Percentiles rank a stretch among this genome's conserved stretches.
Evolutionary conservation across 2,888 invertebrate genomes (phyloP).

Genomic region (Xylophagus ater): DNA sequence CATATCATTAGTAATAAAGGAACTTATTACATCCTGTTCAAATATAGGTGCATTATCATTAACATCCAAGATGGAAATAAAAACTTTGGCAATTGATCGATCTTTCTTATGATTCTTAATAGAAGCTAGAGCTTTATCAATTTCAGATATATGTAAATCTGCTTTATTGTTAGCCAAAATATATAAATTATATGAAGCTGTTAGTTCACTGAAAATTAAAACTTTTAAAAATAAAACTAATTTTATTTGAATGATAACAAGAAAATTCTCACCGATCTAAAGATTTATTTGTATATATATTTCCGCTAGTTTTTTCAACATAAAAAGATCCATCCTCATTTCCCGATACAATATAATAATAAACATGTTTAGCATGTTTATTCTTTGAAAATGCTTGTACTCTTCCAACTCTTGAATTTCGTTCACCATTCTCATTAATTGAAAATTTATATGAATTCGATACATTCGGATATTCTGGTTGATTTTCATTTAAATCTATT

Average conservation of each 20-base stretch:
- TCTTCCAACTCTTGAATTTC: slow-evolving; percentile 50
- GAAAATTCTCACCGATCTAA: slow-evolving; percentile 56
- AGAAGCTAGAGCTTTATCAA: slow-evolving; percentile 40
- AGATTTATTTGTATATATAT: slow-evolving; percentile 63
- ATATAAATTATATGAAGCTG: slow-evolving; percentile 60
- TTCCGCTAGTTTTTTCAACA: slow-evolving; percentile 69
- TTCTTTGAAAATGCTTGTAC: slow-evolving; percentile 47
- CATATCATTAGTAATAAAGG: background rate
- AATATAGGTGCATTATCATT: slow-evolving; percentile 79
- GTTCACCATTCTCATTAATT: slow-evolving; percentile 57
- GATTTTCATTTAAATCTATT: slow-evolving; percentile 71
- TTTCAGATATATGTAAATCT: slow-evolving; percentile 50
- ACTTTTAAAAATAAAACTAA: background rate
- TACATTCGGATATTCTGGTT: slow-evolving; percentile 59
- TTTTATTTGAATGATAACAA: background rate
- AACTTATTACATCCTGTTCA: slow-evolving; percentile 32
- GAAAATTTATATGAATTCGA: slow-evolving; percentile 54
- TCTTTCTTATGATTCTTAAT: slow-evolving; percentile 44
- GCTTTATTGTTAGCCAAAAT: slow-evolving; percentile 78
- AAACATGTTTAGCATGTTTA: slow-evolving; percentile 70
- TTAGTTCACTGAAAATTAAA: slow-evolving; percentile 49
- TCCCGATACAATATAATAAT: slow-evolving; percentile 69
- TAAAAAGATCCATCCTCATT: slow-evolving; percentile 67
- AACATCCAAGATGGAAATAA: slow-evolving; percentile 62
- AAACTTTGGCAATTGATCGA: slow-evolving; percentile 59